These are phyloP conservation scores for Triops cancriformis DNA, from an alignment of 1,140 invertebrate species.

Conservation along the genomic window DNA sequence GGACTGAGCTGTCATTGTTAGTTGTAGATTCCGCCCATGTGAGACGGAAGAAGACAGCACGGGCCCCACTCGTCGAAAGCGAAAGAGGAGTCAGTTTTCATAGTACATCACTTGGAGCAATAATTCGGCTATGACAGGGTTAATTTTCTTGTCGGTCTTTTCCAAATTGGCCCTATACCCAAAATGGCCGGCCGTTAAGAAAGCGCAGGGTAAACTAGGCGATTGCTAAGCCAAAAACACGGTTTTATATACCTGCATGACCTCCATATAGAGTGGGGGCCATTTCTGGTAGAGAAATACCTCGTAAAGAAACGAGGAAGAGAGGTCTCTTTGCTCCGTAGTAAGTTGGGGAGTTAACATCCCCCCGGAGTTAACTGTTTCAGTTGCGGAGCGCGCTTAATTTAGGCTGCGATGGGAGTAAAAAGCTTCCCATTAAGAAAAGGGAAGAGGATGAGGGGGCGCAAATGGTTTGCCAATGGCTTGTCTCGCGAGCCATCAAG, in stretches of 20 bases:
- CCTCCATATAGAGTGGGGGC: background rate
- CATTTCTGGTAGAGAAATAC: background rate
- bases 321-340: background rate
- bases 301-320: background rate
- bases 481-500: background rate
- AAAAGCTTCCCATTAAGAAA: background rate
- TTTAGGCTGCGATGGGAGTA: conserved; percentile 8
- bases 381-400: background rate
- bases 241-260: conserved; percentile 4
- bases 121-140: background rate
- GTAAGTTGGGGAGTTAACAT: background rate
- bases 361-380: conserved; percentile 3
- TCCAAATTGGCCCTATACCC: background rate
- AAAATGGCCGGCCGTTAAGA: background rate
- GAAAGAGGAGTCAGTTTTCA: too few relatives aligned
- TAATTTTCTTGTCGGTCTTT: conserved; percentile 10
- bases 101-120: background rate
- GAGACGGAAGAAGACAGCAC: too few relatives aligned
- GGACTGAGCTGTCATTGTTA: too few relatives aligned
- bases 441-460: too few relatives aligned
- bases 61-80: too few relatives aligned
- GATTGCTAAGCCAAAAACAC: conserved; percentile 6
- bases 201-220: background rate
- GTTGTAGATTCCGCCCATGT: too few relatives aligned
- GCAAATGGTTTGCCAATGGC: background rate